phyloP scores from a whole-genome alignment of 2,797 vertebrate species.

The Phoxinus dragarum region DNA sequence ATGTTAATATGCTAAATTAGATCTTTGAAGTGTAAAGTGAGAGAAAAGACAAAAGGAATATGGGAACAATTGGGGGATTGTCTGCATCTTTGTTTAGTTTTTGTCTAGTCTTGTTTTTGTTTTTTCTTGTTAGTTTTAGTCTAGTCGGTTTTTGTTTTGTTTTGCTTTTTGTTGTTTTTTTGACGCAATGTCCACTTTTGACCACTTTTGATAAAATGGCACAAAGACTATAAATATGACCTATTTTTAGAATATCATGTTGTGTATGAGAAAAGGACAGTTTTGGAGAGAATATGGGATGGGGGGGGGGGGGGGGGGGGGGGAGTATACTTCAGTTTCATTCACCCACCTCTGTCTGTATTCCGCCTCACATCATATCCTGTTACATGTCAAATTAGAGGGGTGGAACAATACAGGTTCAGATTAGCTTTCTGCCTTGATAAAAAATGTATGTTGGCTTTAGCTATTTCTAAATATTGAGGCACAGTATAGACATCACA shows the following conservation, averaged over 20 bases:
- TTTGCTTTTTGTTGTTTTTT: neutral
- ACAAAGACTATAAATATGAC: neutral
- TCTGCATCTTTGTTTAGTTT: too few relatives aligned
- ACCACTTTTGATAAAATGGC: neutral
- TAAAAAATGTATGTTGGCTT: slow-evolving; percentile 77
- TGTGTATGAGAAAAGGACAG: neutral
- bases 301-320: too few relatives aligned
- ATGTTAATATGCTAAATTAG: neutral
- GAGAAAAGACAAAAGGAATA: too few relatives aligned
- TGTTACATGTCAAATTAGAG: slow-evolving; percentile 58
- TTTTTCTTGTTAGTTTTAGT: too few relatives aligned
- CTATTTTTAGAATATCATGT: neutral
- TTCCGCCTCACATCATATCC: slow-evolving; percentile 47
- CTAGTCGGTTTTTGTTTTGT: too few relatives aligned
- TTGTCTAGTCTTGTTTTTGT: too few relatives aligned
- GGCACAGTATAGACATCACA: slow-evolving; percentile 70
- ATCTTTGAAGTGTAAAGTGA: too few relatives aligned
- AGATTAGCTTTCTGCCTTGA: slow-evolving; percentile 64
- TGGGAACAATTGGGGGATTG: too few relatives aligned
- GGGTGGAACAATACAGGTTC: slow-evolving; percentile 26
- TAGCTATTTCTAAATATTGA: slow-evolving; percentile 74
- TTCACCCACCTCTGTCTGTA: slow-evolving; percentile 25
- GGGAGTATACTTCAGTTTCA: slow-evolving; percentile 26
- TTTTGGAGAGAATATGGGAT: slow-evolving; percentile 8
- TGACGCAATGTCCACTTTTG: too few relatives aligned